A percentile compares a stretch with the other conserved stretches of the same genome.
These are phyloP conservation scores for Sarcophilus harrisii DNA, from an alignment of 2,797 vertebrate genomes.

Conservation along the genomic window DNA sequence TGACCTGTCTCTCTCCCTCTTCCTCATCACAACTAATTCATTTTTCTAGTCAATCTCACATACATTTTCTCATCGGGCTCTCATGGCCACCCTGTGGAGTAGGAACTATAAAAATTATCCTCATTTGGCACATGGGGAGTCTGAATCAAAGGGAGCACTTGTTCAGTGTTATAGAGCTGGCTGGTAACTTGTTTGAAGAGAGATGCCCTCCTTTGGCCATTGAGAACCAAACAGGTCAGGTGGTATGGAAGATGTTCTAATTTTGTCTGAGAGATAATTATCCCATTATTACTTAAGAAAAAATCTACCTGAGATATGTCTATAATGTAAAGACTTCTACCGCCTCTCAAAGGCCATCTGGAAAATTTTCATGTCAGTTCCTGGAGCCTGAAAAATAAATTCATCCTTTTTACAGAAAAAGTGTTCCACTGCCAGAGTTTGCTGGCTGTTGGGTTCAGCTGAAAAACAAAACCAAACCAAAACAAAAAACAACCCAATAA, in stretches of 20 bases:
- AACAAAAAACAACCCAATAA: neutral
- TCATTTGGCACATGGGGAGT: neutral
- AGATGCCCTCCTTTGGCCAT: neutral
- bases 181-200: neutral
- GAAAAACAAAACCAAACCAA: neutral
- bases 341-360: constrained; percentile 1
- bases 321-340: neutral
- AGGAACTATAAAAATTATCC: neutral
- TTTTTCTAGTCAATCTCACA: neutral
- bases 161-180: neutral
- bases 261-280: neutral
- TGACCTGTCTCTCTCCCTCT: neutral
- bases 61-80: neutral
- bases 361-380: neutral
- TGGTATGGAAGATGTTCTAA: neutral
- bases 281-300: neutral
- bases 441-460: neutral
- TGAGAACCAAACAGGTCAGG: neutral
- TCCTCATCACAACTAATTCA: neutral
- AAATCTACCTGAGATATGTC: neutral
- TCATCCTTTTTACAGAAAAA: neutral
- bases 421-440: neutral
- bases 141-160: neutral
- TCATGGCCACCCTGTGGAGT: neutral
- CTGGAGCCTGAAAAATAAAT: neutral